Base-by-base conservation (phyloP, 2,113 vertebrate species). In the Alethe castanea region DNA sequence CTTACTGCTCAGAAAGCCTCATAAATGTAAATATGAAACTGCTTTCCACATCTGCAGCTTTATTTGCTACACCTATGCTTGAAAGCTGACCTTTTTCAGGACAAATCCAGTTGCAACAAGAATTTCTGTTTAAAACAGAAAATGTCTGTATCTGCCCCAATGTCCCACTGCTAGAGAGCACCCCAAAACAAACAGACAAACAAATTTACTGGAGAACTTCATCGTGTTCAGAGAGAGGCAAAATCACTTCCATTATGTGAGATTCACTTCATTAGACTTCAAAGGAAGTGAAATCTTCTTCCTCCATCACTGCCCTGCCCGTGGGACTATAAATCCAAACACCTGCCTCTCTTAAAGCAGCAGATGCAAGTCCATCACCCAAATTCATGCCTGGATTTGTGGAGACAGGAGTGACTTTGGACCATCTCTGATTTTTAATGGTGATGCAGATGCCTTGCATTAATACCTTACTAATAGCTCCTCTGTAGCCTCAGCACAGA, bases 1-100 rank as follows among this genome's bases (percentile, higher is more conserved):
- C 65, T 83, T 96, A 96, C 88, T 45, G 9, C 45, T 77, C 62
- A 71, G 71, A 72, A 93, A 82, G 35, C 57, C 42, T 59, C 53
- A 67, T 45, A 88, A 83, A 83, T 70, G 88, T 76, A 92, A 89
- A 87, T 62, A 53, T n/a, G 44, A 93, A 94, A 53, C 23, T 50
- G 45, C 70, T 94, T 85, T 81, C 80, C 87, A 85, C 20, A 44
- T 33, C 52, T 74, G 76, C 65, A 83, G 45, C 64, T 82, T 95
- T 84, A 57, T 72, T 69, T 71, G 81, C 48, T 73, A 22, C 2
- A 14, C 66, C 8, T 56, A 5, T 42, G 38, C 52, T 70, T 81
- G 70, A 90, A 96, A 89, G 72, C 45, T 54, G 77, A 80, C 59
- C 85, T 86, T 91, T 95, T 83, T 78, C 86, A 91, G 40, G 73